A percentile compares a stretch with the other conserved stretches of the same genome.
phyloP scores from a whole-genome alignment of 2,888 invertebrate species.

The Smittia sp. region DNA sequence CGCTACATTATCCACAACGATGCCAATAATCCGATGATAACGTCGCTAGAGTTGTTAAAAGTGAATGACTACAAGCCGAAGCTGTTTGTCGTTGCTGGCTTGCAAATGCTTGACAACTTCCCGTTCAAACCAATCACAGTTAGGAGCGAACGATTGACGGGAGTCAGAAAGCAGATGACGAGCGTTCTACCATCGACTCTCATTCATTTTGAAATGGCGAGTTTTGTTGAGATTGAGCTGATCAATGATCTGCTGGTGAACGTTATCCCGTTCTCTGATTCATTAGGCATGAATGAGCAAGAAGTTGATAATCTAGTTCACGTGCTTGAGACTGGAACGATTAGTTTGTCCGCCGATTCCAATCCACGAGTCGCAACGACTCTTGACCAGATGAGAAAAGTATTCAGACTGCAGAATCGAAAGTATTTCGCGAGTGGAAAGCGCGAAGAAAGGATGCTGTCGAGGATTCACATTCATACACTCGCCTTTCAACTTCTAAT shows the following conservation, averaged over 20 bases:
- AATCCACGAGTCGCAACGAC: slow-evolving; percentile 76
- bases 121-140: slow-evolving; percentile 55
- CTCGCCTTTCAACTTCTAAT: slow-evolving; percentile 83
- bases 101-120: slow-evolving; percentile 86
- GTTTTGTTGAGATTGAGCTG: slow-evolving; percentile 71
- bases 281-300: slow-evolving; percentile 86
- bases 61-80: slow-evolving; percentile 65
- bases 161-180: slow-evolving; percentile 66
- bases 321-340: slow-evolving; percentile 66
- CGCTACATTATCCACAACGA: slow-evolving; percentile 83
- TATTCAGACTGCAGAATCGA: slow-evolving; percentile 54
- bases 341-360: slow-evolving; percentile 72
- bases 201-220: slow-evolving; percentile 85
- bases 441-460: slow-evolving; percentile 58
- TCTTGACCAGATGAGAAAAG: slow-evolving; percentile 75
- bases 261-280: slow-evolving; percentile 73
- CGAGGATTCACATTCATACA: slow-evolving; percentile 80
- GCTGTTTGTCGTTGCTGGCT: slow-evolving; percentile 74
- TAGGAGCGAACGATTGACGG: slow-evolving; percentile 61
- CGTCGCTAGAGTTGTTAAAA: slow-evolving; percentile 69
- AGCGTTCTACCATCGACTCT: slow-evolving; percentile 60
- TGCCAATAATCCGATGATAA: slow-evolving; percentile 71
- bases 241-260: slow-evolving; percentile 64
- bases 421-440: slow-evolving; percentile 45
- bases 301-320: slow-evolving; percentile 75